These are phyloP conservation scores for Okapia johnstoni DNA, from an alignment of 2,113 vertebrate species.

Conservation along the genomic window DNA sequence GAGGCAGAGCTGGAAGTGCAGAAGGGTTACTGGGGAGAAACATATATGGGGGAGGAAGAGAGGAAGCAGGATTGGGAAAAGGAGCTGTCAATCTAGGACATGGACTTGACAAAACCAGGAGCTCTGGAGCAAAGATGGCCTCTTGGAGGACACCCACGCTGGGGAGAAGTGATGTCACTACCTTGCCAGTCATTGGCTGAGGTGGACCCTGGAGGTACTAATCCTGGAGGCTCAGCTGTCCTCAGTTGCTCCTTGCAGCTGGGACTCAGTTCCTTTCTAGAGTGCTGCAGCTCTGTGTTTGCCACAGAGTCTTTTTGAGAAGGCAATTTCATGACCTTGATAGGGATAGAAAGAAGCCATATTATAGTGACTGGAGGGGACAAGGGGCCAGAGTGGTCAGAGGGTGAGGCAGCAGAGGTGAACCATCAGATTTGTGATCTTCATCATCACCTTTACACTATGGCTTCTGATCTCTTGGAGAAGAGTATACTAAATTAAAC, in stretches of 20 bases:
- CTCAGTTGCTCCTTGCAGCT: not conserved
- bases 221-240: not conserved
- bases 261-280: not conserved
- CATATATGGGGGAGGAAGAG: not conserved
- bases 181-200: not conserved
- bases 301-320: not conserved
- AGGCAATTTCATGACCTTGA: not conserved
- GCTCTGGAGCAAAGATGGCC: not conserved
- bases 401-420: not conserved
- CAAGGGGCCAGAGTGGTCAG: not conserved
- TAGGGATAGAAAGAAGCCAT: not conserved
- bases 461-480: not conserved
- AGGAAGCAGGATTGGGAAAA: not conserved
- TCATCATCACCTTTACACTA: not conserved
- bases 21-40: not conserved
- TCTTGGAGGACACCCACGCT: not conserved
- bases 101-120: not conserved
- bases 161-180: not conserved
- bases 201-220: not conserved
- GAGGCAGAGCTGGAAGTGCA: not conserved
- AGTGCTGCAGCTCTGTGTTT: not conserved
- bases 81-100: not conserved
- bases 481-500: not conserved
- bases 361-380: not conserved
- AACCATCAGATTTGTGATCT: not conserved